phyloP scores from a whole-genome alignment of 2,888 invertebrate species.

The Leptothorax acervorum region DNA sequence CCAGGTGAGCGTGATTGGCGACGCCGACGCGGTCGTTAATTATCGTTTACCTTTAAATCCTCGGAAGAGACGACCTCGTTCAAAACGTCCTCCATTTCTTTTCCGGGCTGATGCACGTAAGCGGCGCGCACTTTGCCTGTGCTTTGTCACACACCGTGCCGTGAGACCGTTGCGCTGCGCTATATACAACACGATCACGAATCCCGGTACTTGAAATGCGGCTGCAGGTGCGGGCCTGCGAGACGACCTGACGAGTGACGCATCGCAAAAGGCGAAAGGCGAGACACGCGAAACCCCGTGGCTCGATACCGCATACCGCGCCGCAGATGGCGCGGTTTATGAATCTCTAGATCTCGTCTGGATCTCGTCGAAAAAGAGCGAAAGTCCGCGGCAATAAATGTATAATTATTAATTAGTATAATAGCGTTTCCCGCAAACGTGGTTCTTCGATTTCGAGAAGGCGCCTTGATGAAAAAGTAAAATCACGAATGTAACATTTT shows the following conservation, averaged over 20 bases:
- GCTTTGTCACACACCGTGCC: not conserved
- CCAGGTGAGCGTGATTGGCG: not conserved
- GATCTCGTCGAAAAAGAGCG: not conserved
- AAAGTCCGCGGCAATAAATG: no score
- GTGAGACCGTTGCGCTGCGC: not conserved
- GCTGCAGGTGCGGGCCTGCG: not conserved
- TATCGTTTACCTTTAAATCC: conserved; percentile 91
- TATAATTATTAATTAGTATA: no score
- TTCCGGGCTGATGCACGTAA: conserved; percentile 50
- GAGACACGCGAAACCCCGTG: not conserved
- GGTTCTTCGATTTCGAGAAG: not conserved
- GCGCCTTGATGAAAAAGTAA: not conserved
- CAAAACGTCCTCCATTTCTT: conserved; percentile 91
- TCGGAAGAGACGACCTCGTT: conserved; percentile 93
- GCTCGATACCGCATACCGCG: not conserved
- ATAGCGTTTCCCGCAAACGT: no score
- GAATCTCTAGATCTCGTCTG: not conserved
- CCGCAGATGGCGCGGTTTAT: conserved; percentile 6
- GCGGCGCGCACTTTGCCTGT: not conserved
- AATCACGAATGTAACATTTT: not conserved
- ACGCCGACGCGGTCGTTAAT: no score
- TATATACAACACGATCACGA: not conserved
- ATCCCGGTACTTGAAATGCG: not conserved
- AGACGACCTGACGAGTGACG: not conserved
- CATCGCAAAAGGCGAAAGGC: not conserved